Conservation (phyloP, 2,113 vertebrate genomes). For the Falcunculus frontatus region DNA sequence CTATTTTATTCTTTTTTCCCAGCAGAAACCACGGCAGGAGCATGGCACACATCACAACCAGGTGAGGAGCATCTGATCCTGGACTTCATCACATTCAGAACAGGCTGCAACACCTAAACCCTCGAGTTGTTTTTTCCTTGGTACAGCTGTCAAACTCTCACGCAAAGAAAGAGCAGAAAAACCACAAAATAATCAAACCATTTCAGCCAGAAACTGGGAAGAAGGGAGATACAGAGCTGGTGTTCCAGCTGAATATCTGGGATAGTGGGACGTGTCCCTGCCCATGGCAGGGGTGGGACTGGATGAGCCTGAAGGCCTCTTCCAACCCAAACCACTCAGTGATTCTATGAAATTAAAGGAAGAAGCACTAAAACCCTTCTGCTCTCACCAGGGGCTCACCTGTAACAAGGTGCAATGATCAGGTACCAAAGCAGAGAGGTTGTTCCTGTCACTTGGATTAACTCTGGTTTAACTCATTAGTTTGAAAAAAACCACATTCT, state of each 20-base stretch:
- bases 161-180: not conserved
- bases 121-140: not conserved
- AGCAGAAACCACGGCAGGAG: not conserved
- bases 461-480: not conserved
- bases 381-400: too few relatives aligned
- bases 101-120: not conserved
- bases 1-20: not conserved
- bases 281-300: too few relatives aligned
- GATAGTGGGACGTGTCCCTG: not conserved
- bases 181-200: not conserved
- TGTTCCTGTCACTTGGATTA: not conserved
- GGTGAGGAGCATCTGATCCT: not conserved
- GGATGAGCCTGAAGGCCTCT: not conserved
- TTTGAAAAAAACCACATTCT: rapidly evolving
- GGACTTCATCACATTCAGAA: not conserved
- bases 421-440: not conserved
- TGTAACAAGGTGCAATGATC: not conserved
- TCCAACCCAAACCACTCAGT: not conserved
- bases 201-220: not conserved
- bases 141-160: not conserved
- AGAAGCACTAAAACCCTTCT: not conserved
- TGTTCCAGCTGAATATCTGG: not conserved
- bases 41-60: not conserved
- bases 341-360: not conserved
- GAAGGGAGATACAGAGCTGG: not conserved